Evolutionary conservation across 2,888 invertebrate genomes (phyloP).

Genomic region (Diploptera punctata): DNA sequence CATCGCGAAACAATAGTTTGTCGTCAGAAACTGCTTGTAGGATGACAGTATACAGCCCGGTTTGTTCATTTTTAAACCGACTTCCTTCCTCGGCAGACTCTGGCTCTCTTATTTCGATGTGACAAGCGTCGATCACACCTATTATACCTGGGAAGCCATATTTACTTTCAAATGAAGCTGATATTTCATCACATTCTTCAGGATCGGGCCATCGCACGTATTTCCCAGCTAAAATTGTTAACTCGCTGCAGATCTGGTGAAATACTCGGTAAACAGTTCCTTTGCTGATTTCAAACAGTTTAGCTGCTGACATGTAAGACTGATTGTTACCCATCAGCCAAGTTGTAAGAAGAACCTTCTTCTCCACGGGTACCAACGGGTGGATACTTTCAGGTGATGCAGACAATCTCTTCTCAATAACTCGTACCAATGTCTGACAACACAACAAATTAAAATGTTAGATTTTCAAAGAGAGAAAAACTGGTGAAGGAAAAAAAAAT

Average conservation of each 20-base stretch:
- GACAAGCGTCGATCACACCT: constrained; percentile 36
- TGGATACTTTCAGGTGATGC: constrained; percentile 9
- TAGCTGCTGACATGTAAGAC: constrained; percentile 21
- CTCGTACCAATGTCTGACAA: constrained; percentile 31
- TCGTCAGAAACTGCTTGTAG: constrained; percentile 38
- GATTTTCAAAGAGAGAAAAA: too few species aligned
- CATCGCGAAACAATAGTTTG: constrained; percentile 38
- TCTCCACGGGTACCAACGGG: constrained; percentile 33
- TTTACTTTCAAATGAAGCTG: constrained; percentile 30
- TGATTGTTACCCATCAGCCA: constrained; percentile 38
- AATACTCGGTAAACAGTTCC: constrained; percentile 32
- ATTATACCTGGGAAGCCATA: constrained; percentile 41
- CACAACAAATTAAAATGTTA: background rate
- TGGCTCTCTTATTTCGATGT: constrained; percentile 30
- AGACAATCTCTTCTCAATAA: constrained; percentile 23
- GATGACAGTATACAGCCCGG: constrained; percentile 27
- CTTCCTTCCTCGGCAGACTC: constrained; percentile 13
- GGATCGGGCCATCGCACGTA: constrained; percentile 39
- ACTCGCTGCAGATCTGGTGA: constrained; percentile 36
- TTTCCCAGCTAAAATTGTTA: constrained; percentile 31
- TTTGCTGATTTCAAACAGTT: constrained; percentile 28
- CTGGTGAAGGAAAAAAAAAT: too few species aligned
- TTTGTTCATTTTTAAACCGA: constrained; percentile 30
- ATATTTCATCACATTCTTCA: constrained; percentile 30
- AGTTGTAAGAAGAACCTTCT: constrained; percentile 35